Evolutionary conservation across 2,797 vertebrate genomes (phyloP), one percentile per base, ranked within the genome.

Genomic region (Cossypha heuglini): DNA sequence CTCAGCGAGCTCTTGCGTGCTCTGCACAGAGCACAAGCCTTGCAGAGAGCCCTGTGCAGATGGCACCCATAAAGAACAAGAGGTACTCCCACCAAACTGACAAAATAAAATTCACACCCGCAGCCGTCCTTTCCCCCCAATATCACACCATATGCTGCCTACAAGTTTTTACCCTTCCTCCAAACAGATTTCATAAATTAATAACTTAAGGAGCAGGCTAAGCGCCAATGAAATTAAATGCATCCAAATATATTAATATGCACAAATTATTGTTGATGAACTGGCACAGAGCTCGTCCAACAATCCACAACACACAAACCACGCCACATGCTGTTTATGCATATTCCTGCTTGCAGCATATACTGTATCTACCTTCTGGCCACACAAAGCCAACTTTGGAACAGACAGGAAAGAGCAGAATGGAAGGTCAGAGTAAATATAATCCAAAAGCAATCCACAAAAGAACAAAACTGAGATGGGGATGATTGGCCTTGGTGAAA

Each of bases 91-190:
- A 97, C 97, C 72, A 95, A 92, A 87, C 95, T 96, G 96, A 97
- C 96, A 96, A 96, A 90, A 94, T 88, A 25, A 55, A 94, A 96
- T 97, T 97, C 92, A 96, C 91, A 94, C 95, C 78, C 93, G 35
- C 93, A 81, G 93, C 79, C 78, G 12, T 97, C 94, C 92, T 91
- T 95, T 90, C 94, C 91, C 95, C 96, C 95, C 92, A 93, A 85
- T 89, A 96, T 96, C 95, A 94, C 87, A 90, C 95, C 96, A 97
- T 97, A 97, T 97, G 97, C 86, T 96, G 94, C 96, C 88, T 77
- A 51, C 87, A 94, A 96, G 92, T 97, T 97, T 90, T 22, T 77
- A 86, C 58, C 93, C 87, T 88, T 96, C 90, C 92, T 96, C 86
- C 48, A 77, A 94, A 76, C 94, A 96, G 95, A 96, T 96, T 95